A percentile compares a stretch with the other conserved stretches of the same genome.
These are phyloP conservation scores for Strigamia transsilvanica DNA, from an alignment of 2,888 invertebrate species.

Conservation along the genomic window DNA sequence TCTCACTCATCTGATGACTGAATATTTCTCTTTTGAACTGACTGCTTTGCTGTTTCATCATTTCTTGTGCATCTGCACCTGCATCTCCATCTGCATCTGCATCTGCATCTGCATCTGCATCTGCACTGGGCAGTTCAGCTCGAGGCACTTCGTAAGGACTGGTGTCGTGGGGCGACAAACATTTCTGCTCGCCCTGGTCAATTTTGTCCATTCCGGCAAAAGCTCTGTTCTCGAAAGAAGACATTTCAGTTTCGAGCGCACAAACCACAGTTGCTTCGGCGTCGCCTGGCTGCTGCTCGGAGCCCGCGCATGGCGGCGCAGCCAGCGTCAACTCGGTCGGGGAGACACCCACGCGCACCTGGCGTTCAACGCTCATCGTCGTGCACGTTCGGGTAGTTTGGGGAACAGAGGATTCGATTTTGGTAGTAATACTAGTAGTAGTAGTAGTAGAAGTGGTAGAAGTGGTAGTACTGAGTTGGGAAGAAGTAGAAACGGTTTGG, in stretches of 20 bases:
- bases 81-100: too few species aligned
- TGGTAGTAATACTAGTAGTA: neutral
- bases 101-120: neutral
- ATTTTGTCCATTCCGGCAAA: constrained; percentile 62
- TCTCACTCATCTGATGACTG: constrained; percentile 57
- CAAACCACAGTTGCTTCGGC: constrained; percentile 52
- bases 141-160: constrained; percentile 58
- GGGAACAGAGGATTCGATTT: neutral
- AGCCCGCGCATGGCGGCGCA: neutral
- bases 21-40: constrained; percentile 56
- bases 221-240: constrained; percentile 63
- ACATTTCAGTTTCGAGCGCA: neutral
- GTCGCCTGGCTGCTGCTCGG: constrained; percentile 5
- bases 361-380: constrained; percentile 56
- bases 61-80: neutral
- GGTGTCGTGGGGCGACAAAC: constrained; percentile 28
- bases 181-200: constrained; percentile 56
- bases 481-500: neutral
- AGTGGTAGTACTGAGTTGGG: constrained; percentile 1
- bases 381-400: neutral
- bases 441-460: neutral
- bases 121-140: neutral
- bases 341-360: constrained; percentile 61
- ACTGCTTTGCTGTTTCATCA: neutral
- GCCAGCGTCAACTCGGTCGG: constrained; percentile 59